Conservation (phyloP, 2,113 vertebrate genomes). For the Eudyptes chrysolophus region DNA sequence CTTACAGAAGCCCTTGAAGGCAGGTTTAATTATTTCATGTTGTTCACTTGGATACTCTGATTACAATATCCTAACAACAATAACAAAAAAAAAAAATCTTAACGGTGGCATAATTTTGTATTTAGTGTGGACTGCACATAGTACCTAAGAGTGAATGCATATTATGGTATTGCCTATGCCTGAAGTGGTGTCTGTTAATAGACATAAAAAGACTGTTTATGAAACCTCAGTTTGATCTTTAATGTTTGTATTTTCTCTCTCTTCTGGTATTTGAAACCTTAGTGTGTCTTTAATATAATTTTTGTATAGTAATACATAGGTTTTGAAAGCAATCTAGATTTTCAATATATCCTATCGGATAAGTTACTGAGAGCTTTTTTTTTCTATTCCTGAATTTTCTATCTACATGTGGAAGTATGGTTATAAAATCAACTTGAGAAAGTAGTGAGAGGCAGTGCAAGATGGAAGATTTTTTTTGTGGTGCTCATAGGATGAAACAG, state of each 20-base stretch:
- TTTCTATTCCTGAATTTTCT: not conserved
- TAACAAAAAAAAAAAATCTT: not conserved
- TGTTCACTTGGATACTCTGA: not conserved
- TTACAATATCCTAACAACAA: not conserved
- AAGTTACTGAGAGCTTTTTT: not conserved
- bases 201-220: not conserved
- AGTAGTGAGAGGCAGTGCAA: not conserved
- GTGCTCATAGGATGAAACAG: not conserved
- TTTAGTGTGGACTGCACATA: not conserved
- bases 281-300: not conserved
- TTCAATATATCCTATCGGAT: not conserved
- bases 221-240: not conserved
- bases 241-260: not conserved
- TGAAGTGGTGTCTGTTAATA: not conserved
- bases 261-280: not conserved
- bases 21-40: not conserved
- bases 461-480: not conserved
- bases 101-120: not conserved
- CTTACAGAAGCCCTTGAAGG: not conserved
- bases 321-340: not conserved
- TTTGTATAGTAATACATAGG: not conserved
- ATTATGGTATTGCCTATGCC: not conserved
- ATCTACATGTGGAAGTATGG: not conserved
- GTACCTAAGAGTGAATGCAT: not conserved
- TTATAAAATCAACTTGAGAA: not conserved